These are phyloP conservation scores for Cercocebus atys DNA, from an alignment of 2,113 vertebrate genomes.

Conservation along the genomic window DNA sequence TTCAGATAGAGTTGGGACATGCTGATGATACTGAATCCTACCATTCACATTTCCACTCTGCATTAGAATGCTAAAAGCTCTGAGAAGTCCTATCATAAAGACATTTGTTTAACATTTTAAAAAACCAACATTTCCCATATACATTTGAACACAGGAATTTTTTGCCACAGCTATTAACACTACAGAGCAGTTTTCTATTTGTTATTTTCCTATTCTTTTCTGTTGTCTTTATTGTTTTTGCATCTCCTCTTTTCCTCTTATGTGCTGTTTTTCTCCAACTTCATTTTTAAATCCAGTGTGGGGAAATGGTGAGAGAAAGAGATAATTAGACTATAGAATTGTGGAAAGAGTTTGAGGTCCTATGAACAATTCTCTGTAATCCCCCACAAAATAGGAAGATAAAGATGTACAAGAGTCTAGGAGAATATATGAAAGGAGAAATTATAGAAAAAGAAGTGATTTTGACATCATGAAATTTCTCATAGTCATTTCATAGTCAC, in stretches of 20 bases:
- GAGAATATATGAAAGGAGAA: constrained; percentile 23
- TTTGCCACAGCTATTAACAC: not conserved
- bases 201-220: constrained; percentile 7
- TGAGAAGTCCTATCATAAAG: not conserved
- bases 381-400: not conserved
- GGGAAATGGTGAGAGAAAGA: constrained; percentile 9
- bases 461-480: constrained; percentile 43
- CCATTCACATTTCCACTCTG: not conserved
- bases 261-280: constrained; percentile 24
- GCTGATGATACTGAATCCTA: constrained; percentile 4
- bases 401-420: constrained; percentile 23
- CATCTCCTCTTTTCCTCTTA: constrained; percentile 25
- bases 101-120: constrained; percentile 33
- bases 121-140: not conserved
- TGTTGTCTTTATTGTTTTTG: constrained; percentile 27
- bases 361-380: not conserved
- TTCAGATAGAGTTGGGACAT: constrained; percentile 32
- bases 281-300: constrained; percentile 57
- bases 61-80: constrained; percentile 10
- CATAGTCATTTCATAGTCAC: constrained; percentile 14
- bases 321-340: constrained; percentile 16
- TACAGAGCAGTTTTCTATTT: not conserved
- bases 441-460: constrained; percentile 1
- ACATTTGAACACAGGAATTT: not conserved
- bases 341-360: not conserved